These are phyloP conservation scores for Drosophila auraria DNA, from an alignment of 1,140 invertebrate genomes.

Conservation along the genomic window DNA sequence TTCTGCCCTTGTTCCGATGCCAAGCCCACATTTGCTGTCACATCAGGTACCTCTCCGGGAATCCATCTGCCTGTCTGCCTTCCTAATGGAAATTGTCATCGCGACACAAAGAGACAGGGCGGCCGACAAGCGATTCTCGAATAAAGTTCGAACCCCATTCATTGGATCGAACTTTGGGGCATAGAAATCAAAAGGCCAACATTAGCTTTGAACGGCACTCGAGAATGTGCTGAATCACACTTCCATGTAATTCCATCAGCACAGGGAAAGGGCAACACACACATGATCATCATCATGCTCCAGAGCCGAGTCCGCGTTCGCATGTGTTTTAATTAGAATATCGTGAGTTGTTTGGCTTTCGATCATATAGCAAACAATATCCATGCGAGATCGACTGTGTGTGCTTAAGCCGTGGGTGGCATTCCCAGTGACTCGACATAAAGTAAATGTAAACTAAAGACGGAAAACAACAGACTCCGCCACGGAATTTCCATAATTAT, in stretches of 20 bases:
- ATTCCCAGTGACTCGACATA: conserved; percentile 65
- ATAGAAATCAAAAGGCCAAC: conserved; percentile 52
- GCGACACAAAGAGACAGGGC: conserved; percentile 43
- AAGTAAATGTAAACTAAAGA: conserved; percentile 33
- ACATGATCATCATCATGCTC: conserved; percentile 36
- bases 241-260: conserved; percentile 77
- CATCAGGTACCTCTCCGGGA: conserved; percentile 60
- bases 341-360: conserved; percentile 82
- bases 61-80: conserved; percentile 58
- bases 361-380: conserved; percentile 81
- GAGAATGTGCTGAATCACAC: conserved; percentile 69
- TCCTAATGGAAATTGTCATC: conserved; percentile 80
- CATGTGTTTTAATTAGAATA: conserved; percentile 82
- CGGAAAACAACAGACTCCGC: conserved; percentile 44
- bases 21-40: conserved; percentile 70
- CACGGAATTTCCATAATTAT: conserved; percentile 63
- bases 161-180: conserved; percentile 50
- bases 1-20: conserved; percentile 65
- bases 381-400: conserved; percentile 19
- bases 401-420: conserved; percentile 67
- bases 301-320: conserved; percentile 43
- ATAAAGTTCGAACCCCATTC: conserved; percentile 58
- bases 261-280: conserved; percentile 48
- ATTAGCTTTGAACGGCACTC: conserved; percentile 73
- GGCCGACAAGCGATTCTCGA: conserved; percentile 4